Conservation (phyloP, 2,797 vertebrate species). For the Crocidura indochinensis region DNA sequence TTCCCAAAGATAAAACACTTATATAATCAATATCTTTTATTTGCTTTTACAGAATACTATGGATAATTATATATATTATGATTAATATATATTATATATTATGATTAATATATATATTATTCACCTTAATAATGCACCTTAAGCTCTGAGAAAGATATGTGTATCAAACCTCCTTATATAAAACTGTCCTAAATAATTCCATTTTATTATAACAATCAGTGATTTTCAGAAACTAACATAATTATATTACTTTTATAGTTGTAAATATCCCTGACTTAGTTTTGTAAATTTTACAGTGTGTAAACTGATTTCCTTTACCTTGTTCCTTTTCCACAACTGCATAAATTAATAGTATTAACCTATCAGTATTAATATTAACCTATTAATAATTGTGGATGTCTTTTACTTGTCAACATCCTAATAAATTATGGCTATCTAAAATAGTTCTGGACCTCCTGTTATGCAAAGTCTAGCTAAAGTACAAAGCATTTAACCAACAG, state of each 20-base stretch:
- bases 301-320: too few species aligned
- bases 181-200: too few species aligned
- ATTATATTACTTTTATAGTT: slow-evolving; percentile 32
- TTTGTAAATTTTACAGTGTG: background rate
- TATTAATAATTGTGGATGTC: background rate
- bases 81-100: background rate
- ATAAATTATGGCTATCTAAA: slow-evolving; percentile 29
- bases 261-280: background rate
- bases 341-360: background rate
- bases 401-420: background rate
- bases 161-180: too few species aligned
- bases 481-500: background rate
- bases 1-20: slow-evolving; percentile 33
- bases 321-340: background rate
- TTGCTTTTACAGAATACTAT: slow-evolving; percentile 26
- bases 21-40: slow-evolving; percentile 24
- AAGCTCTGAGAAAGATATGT: too few species aligned
- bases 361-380: background rate
- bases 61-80: slow-evolving; percentile 20
- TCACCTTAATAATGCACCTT: too few species aligned
- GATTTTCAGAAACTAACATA: background rate
- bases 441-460: background rate
- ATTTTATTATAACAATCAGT: background rate
- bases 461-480: background rate
- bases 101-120: too few species aligned